Evolutionary conservation across 2,888 invertebrate genomes (phyloP).

Genomic region (Ypsolopha scabrella): DNA sequence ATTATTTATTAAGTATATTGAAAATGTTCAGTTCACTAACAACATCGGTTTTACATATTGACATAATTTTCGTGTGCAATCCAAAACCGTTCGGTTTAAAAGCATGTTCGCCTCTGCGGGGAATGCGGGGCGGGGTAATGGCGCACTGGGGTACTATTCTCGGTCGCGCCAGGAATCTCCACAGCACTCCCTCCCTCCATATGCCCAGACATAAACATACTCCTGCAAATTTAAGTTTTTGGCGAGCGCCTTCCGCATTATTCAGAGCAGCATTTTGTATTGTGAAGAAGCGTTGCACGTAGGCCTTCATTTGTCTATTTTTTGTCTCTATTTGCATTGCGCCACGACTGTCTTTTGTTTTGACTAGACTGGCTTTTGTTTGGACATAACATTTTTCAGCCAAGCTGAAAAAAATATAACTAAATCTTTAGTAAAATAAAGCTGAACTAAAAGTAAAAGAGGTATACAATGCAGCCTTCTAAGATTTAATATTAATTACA

Average conservation of each 20-base stretch:
- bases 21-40: background rate
- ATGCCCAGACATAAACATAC: conserved; percentile 26
- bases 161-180: conserved; percentile 12
- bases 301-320: conserved; percentile 19
- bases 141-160: conserved; percentile 32
- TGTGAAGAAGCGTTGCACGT: conserved; percentile 22
- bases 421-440: too few species aligned
- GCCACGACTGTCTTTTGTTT: background rate
- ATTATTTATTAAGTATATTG: too few species aligned
- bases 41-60: conserved; percentile 14
- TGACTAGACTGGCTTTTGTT: background rate
- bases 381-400: background rate
- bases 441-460: too few species aligned
- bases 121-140: conserved; percentile 29
- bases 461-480: too few species aligned
- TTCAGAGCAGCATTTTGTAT: conserved; percentile 35
- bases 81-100: conserved; percentile 48
- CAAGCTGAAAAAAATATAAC: too few species aligned
- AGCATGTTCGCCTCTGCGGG: conserved; percentile 18
- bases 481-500: too few species aligned
- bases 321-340: conserved; percentile 1
- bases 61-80: conserved; percentile 30
- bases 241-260: conserved; percentile 35
- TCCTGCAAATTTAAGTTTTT: conserved; percentile 44
- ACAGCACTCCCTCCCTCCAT: background rate